Evolutionary conservation across 2,113 vertebrate genomes (phyloP), one percentile per base, ranked within the genome.

Genomic region (Urocynchramus pylzowi): DNA sequence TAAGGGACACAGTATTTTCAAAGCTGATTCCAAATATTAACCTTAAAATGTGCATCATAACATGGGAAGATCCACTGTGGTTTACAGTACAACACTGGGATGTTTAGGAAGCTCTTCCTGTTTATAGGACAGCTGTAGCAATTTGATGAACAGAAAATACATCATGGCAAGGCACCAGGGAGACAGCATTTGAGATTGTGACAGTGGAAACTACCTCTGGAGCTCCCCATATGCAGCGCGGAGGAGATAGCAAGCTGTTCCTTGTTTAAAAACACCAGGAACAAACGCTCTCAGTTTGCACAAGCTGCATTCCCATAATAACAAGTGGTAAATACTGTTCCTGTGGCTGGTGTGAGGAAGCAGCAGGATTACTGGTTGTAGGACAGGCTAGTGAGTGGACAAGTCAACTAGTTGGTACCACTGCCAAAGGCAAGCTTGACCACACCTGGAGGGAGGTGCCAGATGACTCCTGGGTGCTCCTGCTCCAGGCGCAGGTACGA

Each of bases 151-250:
- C 77, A 94, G 91, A 95, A 83, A 54, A 85, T 87, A 90, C 88
- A 90, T 83, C 90, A 85, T 54, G 78, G 91, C 5, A 35, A 94
- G 86, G 90, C 95, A 93, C 83, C 65, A 90, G 81, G 87, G 94
- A 96, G 54, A 64, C 84, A 92, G 90, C 65, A 95, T 83, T 93
- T 84, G 81, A 94, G 84, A 89, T 1, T 76, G 92, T 93, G 92
- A 96, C 95, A 95, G 85, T 64, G 93, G 94, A 92, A 96, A 93
- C 86, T 95, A 94, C 95, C 89, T 93, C 92, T 90, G 94, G 76
- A 93, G 80, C 94, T 97, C 94, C 92, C 93, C 86, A 84, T 79
- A 64, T 94, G 96, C 79, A 93, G 68, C 11, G 2, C 1, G 1
- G 80, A 95, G 71, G 82, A 94, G 67, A 79, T 3, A 77, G 93